These are phyloP conservation scores for Drosophila picticornis DNA, from an alignment of 2,888 invertebrate species.

Conservation along the genomic window DNA sequence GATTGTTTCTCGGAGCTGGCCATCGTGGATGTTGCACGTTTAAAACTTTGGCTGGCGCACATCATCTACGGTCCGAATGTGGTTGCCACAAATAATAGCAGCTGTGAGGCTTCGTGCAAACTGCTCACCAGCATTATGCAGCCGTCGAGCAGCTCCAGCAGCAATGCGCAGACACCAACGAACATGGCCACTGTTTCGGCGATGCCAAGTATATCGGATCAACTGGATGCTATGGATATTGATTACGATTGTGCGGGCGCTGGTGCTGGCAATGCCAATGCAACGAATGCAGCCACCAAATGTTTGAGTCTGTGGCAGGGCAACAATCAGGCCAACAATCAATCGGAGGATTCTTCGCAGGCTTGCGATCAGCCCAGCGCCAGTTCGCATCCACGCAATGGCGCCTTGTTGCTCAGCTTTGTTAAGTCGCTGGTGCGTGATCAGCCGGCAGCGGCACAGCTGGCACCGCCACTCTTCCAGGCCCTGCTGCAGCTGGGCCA, in stretches of 20 bases:
- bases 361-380: slow-evolving; percentile 74
- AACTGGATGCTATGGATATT: slow-evolving; percentile 85
- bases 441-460: slow-evolving; percentile 81
- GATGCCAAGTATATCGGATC: slow-evolving; percentile 85
- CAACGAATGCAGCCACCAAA: slow-evolving; percentile 62
- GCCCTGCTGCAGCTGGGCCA: slow-evolving; percentile 91
- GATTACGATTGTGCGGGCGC: slow-evolving; percentile 83
- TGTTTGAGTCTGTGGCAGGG: slow-evolving; percentile 83
- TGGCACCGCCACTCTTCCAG: slow-evolving; percentile 87
- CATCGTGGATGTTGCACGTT: slow-evolving; percentile 87
- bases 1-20: slow-evolving; percentile 89
- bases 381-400: slow-evolving; percentile 86
- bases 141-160: slow-evolving; percentile 85
- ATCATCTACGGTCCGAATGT: slow-evolving; percentile 88
- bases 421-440: slow-evolving; percentile 91
- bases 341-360: slow-evolving; percentile 84
- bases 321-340: slow-evolving; percentile 85
- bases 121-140: slow-evolving; percentile 74
- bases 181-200: slow-evolving; percentile 85
- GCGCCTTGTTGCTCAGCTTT: slow-evolving; percentile 89
- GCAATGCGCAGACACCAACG: slow-evolving; percentile 86
- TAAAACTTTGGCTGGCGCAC: slow-evolving; percentile 89
- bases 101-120: slow-evolving; percentile 66
- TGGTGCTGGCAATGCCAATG: slow-evolving; percentile 56
- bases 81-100: slow-evolving; percentile 54